Evolutionary conservation across 2,113 vertebrate genomes (phyloP).

Genomic region (Riparia riparia): DNA sequence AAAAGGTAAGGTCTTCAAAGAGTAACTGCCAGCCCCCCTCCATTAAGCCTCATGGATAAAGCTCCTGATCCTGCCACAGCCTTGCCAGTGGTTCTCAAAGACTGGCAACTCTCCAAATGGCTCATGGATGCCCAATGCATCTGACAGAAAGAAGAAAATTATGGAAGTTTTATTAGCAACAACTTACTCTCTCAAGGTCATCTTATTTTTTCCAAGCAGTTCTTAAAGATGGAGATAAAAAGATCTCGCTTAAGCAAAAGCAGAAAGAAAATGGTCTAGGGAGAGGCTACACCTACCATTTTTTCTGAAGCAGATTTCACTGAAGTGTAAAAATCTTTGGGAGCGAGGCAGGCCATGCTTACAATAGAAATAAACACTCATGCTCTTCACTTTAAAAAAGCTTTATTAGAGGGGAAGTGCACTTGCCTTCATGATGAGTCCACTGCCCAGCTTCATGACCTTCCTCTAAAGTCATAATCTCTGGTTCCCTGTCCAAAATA

Average conservation of each 20-base stretch:
- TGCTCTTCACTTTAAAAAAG: background rate
- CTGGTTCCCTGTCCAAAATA: background rate
- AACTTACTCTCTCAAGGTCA: background rate
- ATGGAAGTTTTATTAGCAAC: background rate
- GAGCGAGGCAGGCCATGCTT: background rate
- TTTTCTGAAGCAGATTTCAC: background rate
- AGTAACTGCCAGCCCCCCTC: background rate
- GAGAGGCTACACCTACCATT: background rate
- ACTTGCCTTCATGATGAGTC: background rate
- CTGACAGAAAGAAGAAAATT: background rate
- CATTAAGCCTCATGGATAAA: background rate
- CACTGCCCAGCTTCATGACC: background rate
- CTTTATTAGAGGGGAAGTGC: background rate
- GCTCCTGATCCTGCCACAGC: background rate
- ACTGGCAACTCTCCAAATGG: constrained; percentile 7
- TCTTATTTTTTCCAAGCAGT: background rate
- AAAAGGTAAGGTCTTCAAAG: background rate
- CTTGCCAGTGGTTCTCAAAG: constrained; percentile 52
- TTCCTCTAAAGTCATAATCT: background rate
- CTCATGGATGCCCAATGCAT: background rate
- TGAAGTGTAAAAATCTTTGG: background rate
- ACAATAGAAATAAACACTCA: background rate
- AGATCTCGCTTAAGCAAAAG: background rate
- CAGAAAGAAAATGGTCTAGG: background rate
- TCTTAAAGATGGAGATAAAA: background rate